Evolutionary conservation across 2,113 vertebrate species (phyloP).

Genomic region (Aegithalos caudatus): DNA sequence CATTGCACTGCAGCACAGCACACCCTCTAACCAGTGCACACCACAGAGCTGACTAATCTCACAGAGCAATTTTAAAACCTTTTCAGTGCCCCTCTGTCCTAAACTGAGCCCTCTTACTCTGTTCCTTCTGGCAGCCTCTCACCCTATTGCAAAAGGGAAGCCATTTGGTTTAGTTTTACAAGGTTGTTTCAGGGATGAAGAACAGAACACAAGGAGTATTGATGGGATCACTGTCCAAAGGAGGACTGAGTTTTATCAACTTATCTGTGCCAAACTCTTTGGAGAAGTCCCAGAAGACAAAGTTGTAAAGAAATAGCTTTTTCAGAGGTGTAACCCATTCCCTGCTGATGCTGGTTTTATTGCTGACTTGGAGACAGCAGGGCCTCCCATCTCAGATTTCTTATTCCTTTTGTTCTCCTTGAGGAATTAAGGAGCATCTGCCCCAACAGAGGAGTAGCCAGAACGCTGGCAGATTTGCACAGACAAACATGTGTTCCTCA

Average conservation of each 20-base stretch:
- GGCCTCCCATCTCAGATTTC: not conserved
- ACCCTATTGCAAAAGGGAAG: not conserved
- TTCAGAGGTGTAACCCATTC: not conserved
- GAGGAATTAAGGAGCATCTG: constrained; percentile 15
- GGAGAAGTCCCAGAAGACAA: not conserved
- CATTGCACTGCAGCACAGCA: not conserved
- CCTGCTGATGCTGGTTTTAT: not conserved
- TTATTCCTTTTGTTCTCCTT: not conserved
- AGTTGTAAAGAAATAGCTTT: not conserved
- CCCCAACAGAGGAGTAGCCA: not conserved
- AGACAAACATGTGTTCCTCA: not conserved
- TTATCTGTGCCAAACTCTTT: not conserved
- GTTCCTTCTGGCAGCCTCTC: not conserved
- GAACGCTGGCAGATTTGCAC: not conserved
- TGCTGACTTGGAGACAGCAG: not conserved
- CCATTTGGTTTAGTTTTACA: not conserved
- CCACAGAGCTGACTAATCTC: not conserved
- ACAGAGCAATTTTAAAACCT: not conserved
- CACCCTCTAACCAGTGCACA: not conserved
- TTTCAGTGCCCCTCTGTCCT: not conserved
- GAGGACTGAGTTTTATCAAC: not conserved
- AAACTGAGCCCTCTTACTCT: not conserved
- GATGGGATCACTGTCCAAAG: rapidly evolving
- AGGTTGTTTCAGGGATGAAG: not conserved
- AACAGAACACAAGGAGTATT: not conserved